phyloP scores from a whole-genome alignment of 2,797 vertebrate species.

The Diglossa cyanea region DNA sequence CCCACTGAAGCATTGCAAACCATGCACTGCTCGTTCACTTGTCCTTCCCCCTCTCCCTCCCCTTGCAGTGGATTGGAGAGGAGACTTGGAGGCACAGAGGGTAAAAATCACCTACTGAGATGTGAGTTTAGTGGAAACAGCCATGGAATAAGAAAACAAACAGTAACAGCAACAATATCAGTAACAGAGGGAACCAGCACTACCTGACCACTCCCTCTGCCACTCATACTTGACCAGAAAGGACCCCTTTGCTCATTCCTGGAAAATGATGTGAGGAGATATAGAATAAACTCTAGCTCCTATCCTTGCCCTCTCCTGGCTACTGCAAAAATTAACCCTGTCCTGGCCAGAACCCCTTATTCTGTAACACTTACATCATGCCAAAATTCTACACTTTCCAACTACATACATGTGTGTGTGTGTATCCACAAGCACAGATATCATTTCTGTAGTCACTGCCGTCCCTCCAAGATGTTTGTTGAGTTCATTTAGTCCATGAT shows the following conservation, averaged over 20 bases:
- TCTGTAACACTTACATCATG: neutral
- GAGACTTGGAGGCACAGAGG: too few relatives aligned
- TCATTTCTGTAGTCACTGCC: rapidly evolving
- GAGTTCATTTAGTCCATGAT: neutral
- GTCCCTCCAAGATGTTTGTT: neutral
- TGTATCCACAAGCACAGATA: neutral
- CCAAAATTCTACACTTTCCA: neutral
- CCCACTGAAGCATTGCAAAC: too few relatives aligned
- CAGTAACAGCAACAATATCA: neutral
- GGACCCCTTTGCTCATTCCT: neutral
- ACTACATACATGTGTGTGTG: neutral
- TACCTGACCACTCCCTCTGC: neutral
- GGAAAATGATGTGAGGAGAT: neutral
- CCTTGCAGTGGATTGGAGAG: too few relatives aligned
- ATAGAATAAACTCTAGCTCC: neutral
- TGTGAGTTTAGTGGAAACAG: neutral
- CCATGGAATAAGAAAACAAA: neutral
- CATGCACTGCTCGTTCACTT: too few relatives aligned
- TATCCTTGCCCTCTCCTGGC: neutral
- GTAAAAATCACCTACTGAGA: too few relatives aligned
- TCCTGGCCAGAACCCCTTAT: neutral
- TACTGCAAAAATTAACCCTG: neutral
- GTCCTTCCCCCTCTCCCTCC: too few relatives aligned
- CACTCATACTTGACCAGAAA: neutral
- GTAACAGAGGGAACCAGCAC: neutral